phyloP scores from a whole-genome alignment of 2,797 vertebrate species.

The Percopsis omiscomaycus region DNA sequence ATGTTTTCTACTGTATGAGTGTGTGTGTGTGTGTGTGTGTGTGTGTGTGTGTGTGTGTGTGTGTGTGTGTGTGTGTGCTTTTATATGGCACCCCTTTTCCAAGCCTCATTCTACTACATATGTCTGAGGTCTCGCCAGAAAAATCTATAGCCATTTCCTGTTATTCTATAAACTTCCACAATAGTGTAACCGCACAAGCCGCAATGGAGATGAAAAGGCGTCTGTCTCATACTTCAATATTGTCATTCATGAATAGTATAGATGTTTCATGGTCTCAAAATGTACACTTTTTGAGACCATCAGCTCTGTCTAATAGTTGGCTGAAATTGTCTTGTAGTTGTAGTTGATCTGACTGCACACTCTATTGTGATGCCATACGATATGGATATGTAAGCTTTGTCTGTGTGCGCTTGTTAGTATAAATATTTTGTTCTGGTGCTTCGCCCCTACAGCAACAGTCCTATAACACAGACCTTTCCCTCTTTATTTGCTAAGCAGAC shows the following conservation, averaged over 20 bases:
- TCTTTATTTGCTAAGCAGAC: neutral
- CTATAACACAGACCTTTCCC: neutral
- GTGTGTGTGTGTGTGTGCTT: conserved; percentile 25
- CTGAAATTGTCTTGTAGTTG: too few species aligned
- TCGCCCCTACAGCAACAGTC: too few species aligned
- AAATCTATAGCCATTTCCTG: conserved; percentile 70
- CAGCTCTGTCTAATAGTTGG: too few species aligned
- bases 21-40: neutral
- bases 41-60: conserved; percentile 30
- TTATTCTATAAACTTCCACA: conserved; percentile 72
- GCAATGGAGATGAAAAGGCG: conserved; percentile 62
- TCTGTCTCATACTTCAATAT: conserved; percentile 18
- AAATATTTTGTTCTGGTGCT: neutral
- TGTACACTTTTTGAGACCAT: too few species aligned
- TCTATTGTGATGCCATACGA: too few species aligned
- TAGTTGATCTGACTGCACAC: too few species aligned
- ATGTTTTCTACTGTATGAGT: conserved; percentile 19
- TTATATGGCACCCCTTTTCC: conserved; percentile 30
- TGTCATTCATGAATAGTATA: conserved; percentile 22
- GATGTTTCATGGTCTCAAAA: too few species aligned
- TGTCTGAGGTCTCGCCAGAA: conserved; percentile 56
- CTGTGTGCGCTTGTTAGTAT: neutral
- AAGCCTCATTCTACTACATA: conserved; percentile 48
- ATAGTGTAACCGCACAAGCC: conserved; percentile 63
- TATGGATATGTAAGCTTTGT: neutral